Percentiles rank a stretch among this genome's conserved stretches.
phyloP scores from a whole-genome alignment of 1,140 invertebrate species.

The Scaptomyza hsui region DNA sequence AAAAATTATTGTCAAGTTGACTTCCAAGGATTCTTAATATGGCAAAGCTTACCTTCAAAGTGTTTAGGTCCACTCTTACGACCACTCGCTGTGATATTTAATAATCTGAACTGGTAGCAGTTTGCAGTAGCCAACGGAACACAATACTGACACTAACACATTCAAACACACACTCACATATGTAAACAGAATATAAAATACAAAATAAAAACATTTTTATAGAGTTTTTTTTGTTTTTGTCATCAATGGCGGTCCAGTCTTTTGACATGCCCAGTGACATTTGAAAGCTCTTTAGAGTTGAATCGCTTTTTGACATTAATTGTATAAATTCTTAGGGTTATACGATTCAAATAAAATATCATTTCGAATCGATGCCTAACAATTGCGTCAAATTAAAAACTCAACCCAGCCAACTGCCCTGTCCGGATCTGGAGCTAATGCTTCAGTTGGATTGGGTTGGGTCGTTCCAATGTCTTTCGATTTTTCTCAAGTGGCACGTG shows the following conservation, averaged over 20 bases:
- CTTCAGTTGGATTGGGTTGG: conserved; percentile 37
- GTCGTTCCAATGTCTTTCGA: conserved; percentile 39
- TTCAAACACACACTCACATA: conserved; percentile 1
- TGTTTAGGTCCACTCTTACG: conserved; percentile 18
- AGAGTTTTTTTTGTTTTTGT: conserved; percentile 8
- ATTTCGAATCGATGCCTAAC: conserved; percentile 71
- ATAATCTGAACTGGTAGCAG: conserved; percentile 23
- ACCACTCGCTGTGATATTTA: background rate
- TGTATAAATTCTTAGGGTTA: conserved; percentile 67
- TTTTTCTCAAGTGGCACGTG: conserved; percentile 73
- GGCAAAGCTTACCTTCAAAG: conserved; percentile 25
- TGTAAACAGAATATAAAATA: conserved; percentile 1
- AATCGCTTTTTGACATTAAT: conserved; percentile 71
- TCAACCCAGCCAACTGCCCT: conserved; percentile 43
- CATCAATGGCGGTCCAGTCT: conserved; percentile 46
- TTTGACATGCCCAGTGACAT: conserved; percentile 69
- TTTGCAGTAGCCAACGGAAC: conserved; percentile 28
- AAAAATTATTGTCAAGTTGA: too few species aligned
- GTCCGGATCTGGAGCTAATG: conserved; percentile 24
- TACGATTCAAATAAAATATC: conserved; percentile 57
- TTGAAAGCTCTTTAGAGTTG: conserved; percentile 69
- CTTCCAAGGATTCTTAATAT: conserved; percentile 39
- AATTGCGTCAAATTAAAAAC: conserved; percentile 79
- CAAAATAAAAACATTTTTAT: conserved; percentile 28
- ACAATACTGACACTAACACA: conserved; percentile 11